Percentiles rank a stretch among this genome's conserved stretches.
phyloP scores from a whole-genome alignment of 2,797 vertebrate species.

The Poecilia wingei region DNA sequence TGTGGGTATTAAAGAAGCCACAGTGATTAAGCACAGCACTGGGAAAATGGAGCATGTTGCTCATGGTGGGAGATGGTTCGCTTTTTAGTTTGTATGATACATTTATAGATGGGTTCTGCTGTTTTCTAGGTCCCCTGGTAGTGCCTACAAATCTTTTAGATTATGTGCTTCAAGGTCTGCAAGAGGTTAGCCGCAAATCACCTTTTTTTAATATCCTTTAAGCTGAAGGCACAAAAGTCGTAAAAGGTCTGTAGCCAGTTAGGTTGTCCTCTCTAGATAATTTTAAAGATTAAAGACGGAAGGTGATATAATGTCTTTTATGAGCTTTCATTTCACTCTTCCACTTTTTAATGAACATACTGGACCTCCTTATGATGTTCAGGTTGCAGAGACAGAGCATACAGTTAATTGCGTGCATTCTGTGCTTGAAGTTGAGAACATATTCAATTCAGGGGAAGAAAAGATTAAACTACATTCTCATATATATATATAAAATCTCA shows the following conservation, averaged over 20 bases:
- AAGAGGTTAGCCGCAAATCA: conserved; percentile 61
- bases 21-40: conserved; percentile 42
- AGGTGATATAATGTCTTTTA: conserved; percentile 67
- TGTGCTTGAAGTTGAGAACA: background rate
- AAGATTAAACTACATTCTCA: background rate
- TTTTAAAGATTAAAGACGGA: conserved; percentile 71
- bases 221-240: conserved; percentile 60
- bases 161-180: conserved; percentile 60
- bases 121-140: conserved; percentile 29
- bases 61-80: background rate
- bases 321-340: conserved; percentile 57
- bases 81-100: conserved; percentile 37
- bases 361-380: conserved; percentile 26
- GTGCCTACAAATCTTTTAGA: conserved; percentile 59
- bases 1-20: conserved; percentile 41
- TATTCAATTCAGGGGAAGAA: background rate
- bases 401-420: conserved; percentile 11
- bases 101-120: conserved; percentile 28
- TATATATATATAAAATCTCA: background rate
- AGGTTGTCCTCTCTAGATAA: conserved; percentile 64
- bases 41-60: conserved; percentile 43
- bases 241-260: conserved; percentile 71
- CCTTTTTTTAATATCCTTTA: conserved; percentile 73
- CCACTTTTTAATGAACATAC: conserved; percentile 45
- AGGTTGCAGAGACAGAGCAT: conserved; percentile 16